Percentiles rank a stretch among this genome's conserved stretches.
These are phyloP conservation scores for Enteromius fasciolatus DNA, from an alignment of 2,797 vertebrate species.

Conservation along the genomic window DNA sequence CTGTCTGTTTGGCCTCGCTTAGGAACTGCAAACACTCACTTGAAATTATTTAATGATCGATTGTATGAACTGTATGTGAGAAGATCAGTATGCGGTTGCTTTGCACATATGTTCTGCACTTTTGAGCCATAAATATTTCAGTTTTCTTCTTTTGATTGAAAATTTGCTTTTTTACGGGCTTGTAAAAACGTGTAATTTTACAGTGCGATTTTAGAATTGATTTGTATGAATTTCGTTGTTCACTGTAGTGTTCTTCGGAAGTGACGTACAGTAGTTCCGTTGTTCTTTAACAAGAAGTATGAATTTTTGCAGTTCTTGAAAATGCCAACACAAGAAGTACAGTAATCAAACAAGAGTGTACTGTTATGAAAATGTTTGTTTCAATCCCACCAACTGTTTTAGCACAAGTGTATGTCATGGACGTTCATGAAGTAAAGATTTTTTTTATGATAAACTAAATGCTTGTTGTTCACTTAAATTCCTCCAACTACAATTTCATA, in stretches of 20 bases:
- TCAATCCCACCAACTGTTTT: constrained; percentile 45
- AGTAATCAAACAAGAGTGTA: constrained; percentile 47
- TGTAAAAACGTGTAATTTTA: constrained; percentile 59
- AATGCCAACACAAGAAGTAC: constrained; percentile 43
- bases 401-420: constrained; percentile 58
- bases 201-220: constrained; percentile 38
- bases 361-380: constrained; percentile 51
- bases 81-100: constrained; percentile 46
- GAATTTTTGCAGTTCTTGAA: constrained; percentile 52
- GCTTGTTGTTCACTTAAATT: constrained; percentile 52
- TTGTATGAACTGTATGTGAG: constrained; percentile 51
- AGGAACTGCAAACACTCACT: constrained; percentile 48
- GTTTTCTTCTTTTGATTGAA: constrained; percentile 62
- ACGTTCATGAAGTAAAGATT: constrained; percentile 61
- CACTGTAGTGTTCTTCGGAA: constrained; percentile 40
- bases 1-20: constrained; percentile 23
- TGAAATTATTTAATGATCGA: constrained; percentile 53
- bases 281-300: constrained; percentile 40
- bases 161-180: constrained; percentile 56
- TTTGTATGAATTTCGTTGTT: constrained; percentile 23
- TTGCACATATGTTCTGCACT: constrained; percentile 64
- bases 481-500: constrained; percentile 33
- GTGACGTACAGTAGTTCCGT: constrained; percentile 44
- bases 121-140: constrained; percentile 74
- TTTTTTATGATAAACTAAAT: constrained; percentile 57